Conservation (phyloP, 2,888 invertebrate species). For the Trachelus stipa region DNA sequence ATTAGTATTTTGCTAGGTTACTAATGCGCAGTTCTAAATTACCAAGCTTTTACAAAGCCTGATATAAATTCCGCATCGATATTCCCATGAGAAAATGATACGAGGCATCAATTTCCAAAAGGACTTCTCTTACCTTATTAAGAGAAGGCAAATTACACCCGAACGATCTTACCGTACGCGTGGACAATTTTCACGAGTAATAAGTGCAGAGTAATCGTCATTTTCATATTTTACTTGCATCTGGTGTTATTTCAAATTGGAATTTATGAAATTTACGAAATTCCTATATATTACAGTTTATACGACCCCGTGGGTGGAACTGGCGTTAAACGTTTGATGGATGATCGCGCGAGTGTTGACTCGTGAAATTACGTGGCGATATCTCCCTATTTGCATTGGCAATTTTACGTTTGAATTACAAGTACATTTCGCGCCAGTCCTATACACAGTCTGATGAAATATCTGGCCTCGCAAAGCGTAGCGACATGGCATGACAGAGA, state of each 20-base stretch:
- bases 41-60: not conserved
- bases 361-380: constrained; percentile 13
- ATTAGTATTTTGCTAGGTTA: constrained; percentile 48
- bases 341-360: constrained; percentile 13
- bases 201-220: not conserved
- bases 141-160: not conserved
- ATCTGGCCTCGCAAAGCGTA: not conserved
- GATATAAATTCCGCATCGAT: not conserved
- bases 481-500: not conserved
- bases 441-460: not conserved
- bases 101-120: not conserved
- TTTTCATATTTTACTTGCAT: not conserved
- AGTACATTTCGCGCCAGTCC: not conserved
- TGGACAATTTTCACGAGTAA: not conserved
- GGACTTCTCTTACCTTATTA: not conserved
- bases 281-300: not conserved
- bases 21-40: not conserved
- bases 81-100: not conserved
- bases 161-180: not conserved
- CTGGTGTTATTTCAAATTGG: not conserved
- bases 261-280: not conserved
- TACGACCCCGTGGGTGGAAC: constrained; percentile 6
- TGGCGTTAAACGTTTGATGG: constrained; percentile 7
- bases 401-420: constrained; percentile 11
- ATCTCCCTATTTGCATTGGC: constrained; percentile 12